Evolutionary conservation across 2,888 invertebrate genomes (phyloP), one percentile per base, ranked within the genome.

Genomic region (Beris chalybata): DNA sequence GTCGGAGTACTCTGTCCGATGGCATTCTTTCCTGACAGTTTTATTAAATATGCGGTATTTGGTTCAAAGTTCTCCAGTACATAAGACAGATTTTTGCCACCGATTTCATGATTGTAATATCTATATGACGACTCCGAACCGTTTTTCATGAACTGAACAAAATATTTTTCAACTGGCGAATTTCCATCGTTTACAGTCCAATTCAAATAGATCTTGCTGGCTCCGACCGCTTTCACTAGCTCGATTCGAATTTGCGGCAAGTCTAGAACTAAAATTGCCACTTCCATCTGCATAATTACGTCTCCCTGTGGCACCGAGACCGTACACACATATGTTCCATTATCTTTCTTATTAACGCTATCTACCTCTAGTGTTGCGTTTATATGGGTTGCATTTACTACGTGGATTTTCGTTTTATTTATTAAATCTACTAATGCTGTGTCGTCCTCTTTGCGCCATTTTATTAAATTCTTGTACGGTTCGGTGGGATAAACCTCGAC

Each of bases 141-240:
- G 72, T 84, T 85, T 74, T 84, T 82, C 38, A 38, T 38, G 9
- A 1, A 38, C 9, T 38, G 38, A 12, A 90, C 79, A 65, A 82
- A 82, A 74, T 87, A 89, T 29, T 78, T 77, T 70, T 82, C 81
- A 22, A 91, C 83, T 0, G 87, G 86, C 59, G 87, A 87, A 75
- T 93, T 93, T 69, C 90, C 90, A 68, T 89, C 85, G 67, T 87
- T 86, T 0, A 91, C 85, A 0, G 91, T 92, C 93, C 93, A 93
- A 76, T 92, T 93, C 1, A 93, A 77, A 77, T 86, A 94, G 53
- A 94, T 86, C 76, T 89, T 87, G 6, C 86, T 85, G 0, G 87
- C 86, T 61, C 89, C 91, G 15, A 93, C 90, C 0, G 91, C 86
- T 76, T 90, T 90, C 0, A 89, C 86, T 67, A 86, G 86, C 73